Evolutionary conservation across 2,113 vertebrate species (phyloP), one percentile per base, ranked within the genome.

Genomic region (zebrafish (Danio rerio)): DNA sequence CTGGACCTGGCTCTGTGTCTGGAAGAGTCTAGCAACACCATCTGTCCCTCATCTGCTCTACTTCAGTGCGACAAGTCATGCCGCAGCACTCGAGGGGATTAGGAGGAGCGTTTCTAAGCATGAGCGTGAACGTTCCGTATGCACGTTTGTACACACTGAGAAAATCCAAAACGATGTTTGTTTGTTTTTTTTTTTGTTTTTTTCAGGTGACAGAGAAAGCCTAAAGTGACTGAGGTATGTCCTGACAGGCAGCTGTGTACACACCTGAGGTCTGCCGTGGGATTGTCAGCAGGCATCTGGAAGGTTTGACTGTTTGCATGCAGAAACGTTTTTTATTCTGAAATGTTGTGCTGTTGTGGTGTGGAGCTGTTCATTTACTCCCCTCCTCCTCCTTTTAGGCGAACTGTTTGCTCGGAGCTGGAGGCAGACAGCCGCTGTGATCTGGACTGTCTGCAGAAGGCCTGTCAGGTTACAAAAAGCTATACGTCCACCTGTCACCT

Each of bases 21-120:
- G 61, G 80, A 65, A 75, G 83, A 81, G 80, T 52, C 86, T 72
- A 43, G 63, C 45, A 58, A 53, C 65, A 63, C 89, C 90, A 91
- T 92, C 90, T 90, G 90, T 81, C 56, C 79, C 73, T 87, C 84
- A 90, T 83, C 87, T 89, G 86, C 82, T 88, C 76, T 47, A 55
- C 56, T 82, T 79, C 83, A 85, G 59, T n/a, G 45, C 18, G 78
- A 70, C 49, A 16, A 58, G 81, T 62, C 77, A 68, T 59, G 76
- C 65, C 31, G 45, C 45, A 56, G 16, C 18, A 21, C 12, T 82
- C 40, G 15, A 42, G 9, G 11, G 63, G 76, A 16, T 80, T 15
- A 21, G 42, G 9, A 7, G 31, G 31, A 74, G 66, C 3, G 52
- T 53, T 65, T 74, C 16, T 47, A 79, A 76, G 77, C 8, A 13